These are phyloP conservation scores for Ophioninae sp. DNA, from an alignment of 2,888 invertebrate genomes.

Conservation along the genomic window DNA sequence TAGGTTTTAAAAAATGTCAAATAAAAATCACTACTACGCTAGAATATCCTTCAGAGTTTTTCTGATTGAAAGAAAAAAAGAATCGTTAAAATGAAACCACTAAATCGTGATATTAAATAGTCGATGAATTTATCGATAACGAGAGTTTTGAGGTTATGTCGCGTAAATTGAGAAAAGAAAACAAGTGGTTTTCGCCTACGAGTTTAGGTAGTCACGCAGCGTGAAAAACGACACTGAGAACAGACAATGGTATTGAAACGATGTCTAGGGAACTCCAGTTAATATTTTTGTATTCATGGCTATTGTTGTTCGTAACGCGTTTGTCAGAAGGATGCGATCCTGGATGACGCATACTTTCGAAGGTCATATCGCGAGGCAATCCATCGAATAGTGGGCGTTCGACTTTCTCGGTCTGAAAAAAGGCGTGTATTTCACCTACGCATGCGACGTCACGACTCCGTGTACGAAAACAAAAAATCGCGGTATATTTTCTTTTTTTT, in stretches of 20 bases:
- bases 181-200: neutral
- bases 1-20: too few relatives aligned
- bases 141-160: neutral
- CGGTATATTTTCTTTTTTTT: conserved; percentile 11
- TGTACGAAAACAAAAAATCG: neutral
- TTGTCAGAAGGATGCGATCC: conserved; percentile 45
- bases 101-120: neutral
- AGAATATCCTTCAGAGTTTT: neutral
- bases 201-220: neutral
- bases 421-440: conserved; percentile 6
- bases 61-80: neutral
- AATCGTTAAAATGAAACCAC: neutral
- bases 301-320: conserved; percentile 5
- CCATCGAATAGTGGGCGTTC: conserved; percentile 51
- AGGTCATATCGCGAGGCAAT: conserved; percentile 49
- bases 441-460: neutral
- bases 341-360: conserved; percentile 37
- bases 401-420: conserved; percentile 42
- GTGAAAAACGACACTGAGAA: neutral
- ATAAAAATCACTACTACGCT: too few relatives aligned
- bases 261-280: neutral
- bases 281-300: conserved; percentile 24
- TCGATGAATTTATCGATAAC: neutral
- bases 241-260: conserved; percentile 10
- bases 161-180: neutral